Evolutionary conservation across 2,113 vertebrate genomes (phyloP).

Genomic region (Hassar affinis): DNA sequence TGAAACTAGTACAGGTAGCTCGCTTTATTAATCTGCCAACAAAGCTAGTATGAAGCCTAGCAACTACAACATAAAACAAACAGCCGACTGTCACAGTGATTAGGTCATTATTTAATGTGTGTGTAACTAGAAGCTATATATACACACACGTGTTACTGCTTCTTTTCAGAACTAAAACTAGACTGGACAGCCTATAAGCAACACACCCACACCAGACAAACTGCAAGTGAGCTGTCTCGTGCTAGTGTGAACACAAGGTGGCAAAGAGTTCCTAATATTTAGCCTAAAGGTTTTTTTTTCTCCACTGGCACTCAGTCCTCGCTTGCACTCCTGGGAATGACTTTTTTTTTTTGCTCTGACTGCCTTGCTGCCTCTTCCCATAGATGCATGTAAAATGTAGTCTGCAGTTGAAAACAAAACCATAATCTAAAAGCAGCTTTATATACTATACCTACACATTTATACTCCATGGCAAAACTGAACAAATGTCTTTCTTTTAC

Average conservation of each 20-base stretch:
- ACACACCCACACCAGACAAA: neutral
- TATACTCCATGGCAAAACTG: neutral
- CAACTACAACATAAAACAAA: neutral
- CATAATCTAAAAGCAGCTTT: neutral
- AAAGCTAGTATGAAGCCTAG: neutral
- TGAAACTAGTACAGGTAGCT: neutral
- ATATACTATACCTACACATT: neutral
- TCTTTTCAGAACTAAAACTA: neutral
- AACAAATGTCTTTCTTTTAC: neutral
- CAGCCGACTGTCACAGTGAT: neutral
- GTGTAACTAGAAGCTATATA: neutral
- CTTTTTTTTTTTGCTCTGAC: neutral
- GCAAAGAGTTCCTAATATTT: neutral
- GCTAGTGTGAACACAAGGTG: neutral
- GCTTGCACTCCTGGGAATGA: neutral
- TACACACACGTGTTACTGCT: neutral
- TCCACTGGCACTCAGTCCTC: neutral
- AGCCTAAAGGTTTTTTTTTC: neutral
- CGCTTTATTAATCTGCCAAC: neutral
- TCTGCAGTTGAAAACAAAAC: neutral
- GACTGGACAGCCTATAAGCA: neutral
- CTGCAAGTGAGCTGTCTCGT: neutral
- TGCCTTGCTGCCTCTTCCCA: neutral
- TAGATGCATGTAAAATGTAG: neutral
- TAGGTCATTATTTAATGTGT: neutral